A percentile compares a stretch with the other conserved stretches of the same genome.
phyloP scores from a whole-genome alignment of 1,140 invertebrate genomes.

The Sarcophaga peregrina region DNA sequence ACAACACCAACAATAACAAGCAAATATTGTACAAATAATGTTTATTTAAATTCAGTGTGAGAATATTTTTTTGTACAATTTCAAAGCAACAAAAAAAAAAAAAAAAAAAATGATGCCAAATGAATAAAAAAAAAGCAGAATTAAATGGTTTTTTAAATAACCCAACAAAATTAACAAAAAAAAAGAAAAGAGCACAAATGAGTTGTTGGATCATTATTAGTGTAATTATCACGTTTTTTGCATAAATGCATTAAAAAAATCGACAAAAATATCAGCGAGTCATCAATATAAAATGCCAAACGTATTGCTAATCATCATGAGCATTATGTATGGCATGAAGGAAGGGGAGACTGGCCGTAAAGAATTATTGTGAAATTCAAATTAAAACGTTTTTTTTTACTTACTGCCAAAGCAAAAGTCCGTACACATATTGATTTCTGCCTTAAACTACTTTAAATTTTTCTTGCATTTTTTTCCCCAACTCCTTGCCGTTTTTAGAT shows the following conservation, averaged over 20 bases:
- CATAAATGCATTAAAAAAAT: background rate
- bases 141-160: background rate
- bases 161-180: too few species aligned
- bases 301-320: too few species aligned
- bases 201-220: slow-evolving; percentile 7
- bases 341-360: too few species aligned
- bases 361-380: too few species aligned
- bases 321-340: too few species aligned
- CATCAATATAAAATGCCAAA: background rate
- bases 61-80: background rate
- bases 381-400: too few species aligned
- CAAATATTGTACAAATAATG: background rate
- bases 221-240: slow-evolving; percentile 19
- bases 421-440: background rate
- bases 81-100: background rate
- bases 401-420: too few species aligned
- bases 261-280: background rate
- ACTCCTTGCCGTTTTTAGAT: background rate
- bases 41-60: slow-evolving; percentile 16
- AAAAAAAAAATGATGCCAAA: background rate
- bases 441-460: slow-evolving; percentile 14
- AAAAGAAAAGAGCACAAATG: background rate
- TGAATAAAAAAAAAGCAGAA: background rate
- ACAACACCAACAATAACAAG: too few species aligned
- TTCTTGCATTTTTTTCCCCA: background rate